phyloP scores from a whole-genome alignment of 2,113 vertebrate genomes.

The Onychostoma macrolepis region DNA sequence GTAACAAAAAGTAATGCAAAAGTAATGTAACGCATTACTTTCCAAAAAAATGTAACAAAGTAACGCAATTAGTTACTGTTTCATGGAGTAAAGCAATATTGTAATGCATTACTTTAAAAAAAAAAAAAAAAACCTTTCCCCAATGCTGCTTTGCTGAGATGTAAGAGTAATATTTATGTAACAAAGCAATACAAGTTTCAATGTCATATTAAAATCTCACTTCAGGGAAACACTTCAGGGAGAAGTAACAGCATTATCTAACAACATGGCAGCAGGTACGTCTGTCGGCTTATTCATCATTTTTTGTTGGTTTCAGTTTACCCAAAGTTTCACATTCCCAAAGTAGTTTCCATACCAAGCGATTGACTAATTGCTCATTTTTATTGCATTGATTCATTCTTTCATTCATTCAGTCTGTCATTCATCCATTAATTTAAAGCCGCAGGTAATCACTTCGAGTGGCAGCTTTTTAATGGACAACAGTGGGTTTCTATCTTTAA shows the following conservation, averaged over 20 bases:
- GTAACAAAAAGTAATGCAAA: neutral
- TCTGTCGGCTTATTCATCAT: neutral
- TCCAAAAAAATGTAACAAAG: no score
- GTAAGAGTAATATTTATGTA: neutral
- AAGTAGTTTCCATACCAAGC: neutral
- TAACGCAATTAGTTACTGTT: no score
- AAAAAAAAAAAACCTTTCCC: no score
- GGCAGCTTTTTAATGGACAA: constrained; percentile 59
- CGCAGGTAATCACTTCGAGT: constrained; percentile 60
- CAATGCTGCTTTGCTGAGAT: neutral
- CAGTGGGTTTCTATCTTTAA: constrained; percentile 60
- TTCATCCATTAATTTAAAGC: constrained; percentile 39
- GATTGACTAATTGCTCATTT: neutral
- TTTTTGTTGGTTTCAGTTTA: neutral
- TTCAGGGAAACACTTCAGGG: neutral
- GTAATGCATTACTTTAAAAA: neutral
- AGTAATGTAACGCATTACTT: neutral
- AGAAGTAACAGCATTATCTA: neutral
- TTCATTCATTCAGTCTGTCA: neutral
- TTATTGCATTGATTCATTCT: neutral
- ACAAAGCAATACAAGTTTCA: neutral
- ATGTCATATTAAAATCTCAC: neutral
- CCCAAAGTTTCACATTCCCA: neutral
- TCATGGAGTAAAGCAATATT: neutral
- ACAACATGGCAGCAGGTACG: neutral